Evolutionary conservation across 2,797 vertebrate species (phyloP), one percentile per base, ranked within the genome.

Genomic region (Chlorospingus flavigularis): DNA sequence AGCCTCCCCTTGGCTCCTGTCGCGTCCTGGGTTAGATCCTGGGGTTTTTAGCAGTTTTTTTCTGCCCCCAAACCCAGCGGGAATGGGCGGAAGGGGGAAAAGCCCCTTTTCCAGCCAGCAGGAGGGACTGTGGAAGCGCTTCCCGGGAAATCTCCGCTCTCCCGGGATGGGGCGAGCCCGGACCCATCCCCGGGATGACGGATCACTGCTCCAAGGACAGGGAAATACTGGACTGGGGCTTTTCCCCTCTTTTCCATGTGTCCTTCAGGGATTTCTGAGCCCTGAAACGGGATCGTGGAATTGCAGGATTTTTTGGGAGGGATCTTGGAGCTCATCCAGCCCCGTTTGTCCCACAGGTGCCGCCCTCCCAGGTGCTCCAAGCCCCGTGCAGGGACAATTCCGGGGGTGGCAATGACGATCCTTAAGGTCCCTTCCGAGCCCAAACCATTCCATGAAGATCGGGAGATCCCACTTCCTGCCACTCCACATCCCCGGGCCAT

Each of bases 11-110:
- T 24, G 24, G 24, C 54, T 57, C 15, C 17, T 26, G n/a, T 6
- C 10, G 9, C 2, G 0, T 23, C 40, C 47, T 1, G 10, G 9
- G 2, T 2, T 65, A 19, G 8, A 48, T 30, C 31, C 47, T 4
- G 5, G 30, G 11, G 3, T n/a, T 30, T 1, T 31, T 5, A 28
- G 13, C 26, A 7, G 11, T 2, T 17, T n/a, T 10, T 2, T 63
- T 58, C 12, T 28, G 13, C 3, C 10, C 19, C 7, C 15, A n/a
- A 7, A 54, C 18, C 20, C 45, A 8, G 30, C 1, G 1, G 13
- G 50, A 11, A 30, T 0, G 6, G 7, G 33, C 0, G 7, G 16
- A 8, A 20, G 7, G 0, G 4, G 8, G 11, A 2, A 1, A 8
- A 37, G 3, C 16, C 6, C 2, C 15, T 21, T 28, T 50, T 10